Conservation (phyloP, 2,888 invertebrate genomes). For the Drosophila formosana region DNA sequence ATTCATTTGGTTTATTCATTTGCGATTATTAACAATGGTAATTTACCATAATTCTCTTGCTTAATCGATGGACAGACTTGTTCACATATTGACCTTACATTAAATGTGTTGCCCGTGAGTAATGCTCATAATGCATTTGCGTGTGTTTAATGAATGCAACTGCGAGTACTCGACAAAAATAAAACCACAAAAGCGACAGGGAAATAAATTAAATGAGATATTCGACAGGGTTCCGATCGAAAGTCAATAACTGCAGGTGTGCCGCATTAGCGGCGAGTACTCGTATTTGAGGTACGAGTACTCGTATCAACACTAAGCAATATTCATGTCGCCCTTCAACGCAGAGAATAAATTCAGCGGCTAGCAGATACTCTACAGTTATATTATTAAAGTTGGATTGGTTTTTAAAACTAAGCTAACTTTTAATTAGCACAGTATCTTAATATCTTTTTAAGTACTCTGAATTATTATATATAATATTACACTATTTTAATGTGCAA, state of each 20-base stretch:
- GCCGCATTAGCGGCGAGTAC: slow-evolving; percentile 20
- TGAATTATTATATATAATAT: no score
- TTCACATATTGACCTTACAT: slow-evolving; percentile 38
- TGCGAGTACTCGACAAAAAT: slow-evolving; percentile 11
- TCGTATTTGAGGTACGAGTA: neutral
- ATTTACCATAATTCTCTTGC: slow-evolving; percentile 1
- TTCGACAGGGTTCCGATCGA: slow-evolving; percentile 36
- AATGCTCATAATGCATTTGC: slow-evolving; percentile 61
- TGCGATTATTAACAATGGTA: neutral
- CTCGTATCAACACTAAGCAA: slow-evolving; percentile 31
- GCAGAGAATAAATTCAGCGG: neutral
- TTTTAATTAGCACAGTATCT: no score
- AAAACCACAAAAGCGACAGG: slow-evolving; percentile 48
- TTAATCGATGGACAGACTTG: slow-evolving; percentile 21
- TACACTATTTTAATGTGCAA: no score
- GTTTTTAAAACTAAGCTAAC: no score
- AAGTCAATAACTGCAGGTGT: slow-evolving; percentile 66
- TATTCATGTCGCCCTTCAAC: slow-evolving; percentile 28
- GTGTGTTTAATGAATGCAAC: slow-evolving; percentile 72
- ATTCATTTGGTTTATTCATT: slow-evolving; percentile 3
- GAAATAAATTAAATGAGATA: slow-evolving; percentile 44
- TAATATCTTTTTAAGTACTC: no score
- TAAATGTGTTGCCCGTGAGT: slow-evolving; percentile 26
- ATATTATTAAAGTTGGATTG: neutral
- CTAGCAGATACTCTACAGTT: slow-evolving; percentile 2